Percentiles rank a stretch among this genome's conserved stretches.
These are phyloP conservation scores for Athalia rosae DNA, from an alignment of 2,888 invertebrate genomes.

Conservation along the genomic window DNA sequence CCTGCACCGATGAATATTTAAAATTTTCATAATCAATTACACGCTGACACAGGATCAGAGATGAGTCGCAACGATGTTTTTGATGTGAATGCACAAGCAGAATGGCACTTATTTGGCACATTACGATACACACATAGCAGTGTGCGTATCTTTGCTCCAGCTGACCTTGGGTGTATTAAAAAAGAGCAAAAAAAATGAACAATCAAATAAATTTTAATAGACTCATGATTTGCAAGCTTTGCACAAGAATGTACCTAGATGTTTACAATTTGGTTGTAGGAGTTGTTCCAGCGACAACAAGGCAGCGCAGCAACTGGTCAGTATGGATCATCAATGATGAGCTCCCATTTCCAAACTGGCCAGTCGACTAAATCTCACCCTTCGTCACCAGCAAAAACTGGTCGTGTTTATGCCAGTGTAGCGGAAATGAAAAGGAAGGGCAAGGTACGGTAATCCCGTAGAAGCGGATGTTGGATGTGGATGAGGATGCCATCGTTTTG, in stretches of 20 bases:
- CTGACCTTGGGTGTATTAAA: too few species aligned
- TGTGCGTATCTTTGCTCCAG: neutral
- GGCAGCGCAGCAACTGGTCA: slow-evolving; percentile 76
- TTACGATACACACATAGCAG: neutral
- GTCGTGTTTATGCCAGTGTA: slow-evolving; percentile 91
- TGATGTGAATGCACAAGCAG: slow-evolving; percentile 17
- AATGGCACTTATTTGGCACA: slow-evolving; percentile 11
- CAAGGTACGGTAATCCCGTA: slow-evolving; percentile 74
- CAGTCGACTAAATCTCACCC: slow-evolving; percentile 78
- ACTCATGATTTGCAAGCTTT: slow-evolving; percentile 19
- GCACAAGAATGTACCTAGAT: slow-evolving; percentile 29
- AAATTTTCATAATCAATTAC: too few species aligned
- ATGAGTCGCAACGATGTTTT: neutral
- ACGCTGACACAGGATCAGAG: too few species aligned
- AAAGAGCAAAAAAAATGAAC: neutral
- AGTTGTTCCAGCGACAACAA: slow-evolving; percentile 92
- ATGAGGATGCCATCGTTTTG: too few species aligned
- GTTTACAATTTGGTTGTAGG: slow-evolving; percentile 71
- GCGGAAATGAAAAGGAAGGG: slow-evolving; percentile 96
- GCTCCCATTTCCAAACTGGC: slow-evolving; percentile 83
- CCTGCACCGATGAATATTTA: too few species aligned
- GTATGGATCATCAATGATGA: slow-evolving; percentile 79
- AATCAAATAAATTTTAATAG: neutral
- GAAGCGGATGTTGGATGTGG: slow-evolving; percentile 1
- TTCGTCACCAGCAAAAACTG: slow-evolving; percentile 81